A percentile compares a stretch with the other conserved stretches of the same genome.
Conservation (phyloP, 2,888 invertebrate genomes). For the Arctia plantaginis region DNA sequence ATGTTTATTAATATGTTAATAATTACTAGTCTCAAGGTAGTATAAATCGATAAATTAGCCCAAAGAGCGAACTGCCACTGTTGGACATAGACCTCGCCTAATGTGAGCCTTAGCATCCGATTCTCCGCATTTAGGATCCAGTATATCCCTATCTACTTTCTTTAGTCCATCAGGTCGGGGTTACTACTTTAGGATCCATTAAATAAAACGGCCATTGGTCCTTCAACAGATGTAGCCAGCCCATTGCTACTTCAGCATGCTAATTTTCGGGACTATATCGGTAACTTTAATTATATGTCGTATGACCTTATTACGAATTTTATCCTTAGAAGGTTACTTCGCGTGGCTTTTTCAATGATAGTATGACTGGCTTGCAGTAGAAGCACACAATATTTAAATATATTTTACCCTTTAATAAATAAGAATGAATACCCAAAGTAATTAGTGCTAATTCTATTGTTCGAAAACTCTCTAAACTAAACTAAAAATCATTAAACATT, state of each 20-base stretch:
- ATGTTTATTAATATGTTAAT: not conserved
- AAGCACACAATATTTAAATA: too few relatives aligned
- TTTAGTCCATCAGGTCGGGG: not conserved
- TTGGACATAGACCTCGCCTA: not conserved
- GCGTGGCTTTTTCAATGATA: too few relatives aligned
- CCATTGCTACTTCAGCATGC: too few relatives aligned
- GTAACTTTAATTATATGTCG: too few relatives aligned
- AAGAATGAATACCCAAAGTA: too few relatives aligned
- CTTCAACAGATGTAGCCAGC: too few relatives aligned
- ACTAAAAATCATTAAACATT: too few relatives aligned
- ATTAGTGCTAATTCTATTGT: too few relatives aligned
- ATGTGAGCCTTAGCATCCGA: not conserved
- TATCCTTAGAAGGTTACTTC: not conserved
- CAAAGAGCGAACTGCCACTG: not conserved
- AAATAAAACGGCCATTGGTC: not conserved
- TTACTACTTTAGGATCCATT: not conserved
- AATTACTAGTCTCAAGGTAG: not conserved
- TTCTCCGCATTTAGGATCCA: not conserved
- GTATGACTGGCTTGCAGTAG: not conserved
- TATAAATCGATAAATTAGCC: not conserved
- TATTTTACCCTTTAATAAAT: not conserved
- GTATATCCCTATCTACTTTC: not conserved
- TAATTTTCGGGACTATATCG: too few relatives aligned
- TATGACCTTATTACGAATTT: not conserved
- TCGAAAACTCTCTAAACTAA: too few relatives aligned